phyloP scores from a whole-genome alignment of 2,113 vertebrate genomes.

The Empidonax alnorum region DNA sequence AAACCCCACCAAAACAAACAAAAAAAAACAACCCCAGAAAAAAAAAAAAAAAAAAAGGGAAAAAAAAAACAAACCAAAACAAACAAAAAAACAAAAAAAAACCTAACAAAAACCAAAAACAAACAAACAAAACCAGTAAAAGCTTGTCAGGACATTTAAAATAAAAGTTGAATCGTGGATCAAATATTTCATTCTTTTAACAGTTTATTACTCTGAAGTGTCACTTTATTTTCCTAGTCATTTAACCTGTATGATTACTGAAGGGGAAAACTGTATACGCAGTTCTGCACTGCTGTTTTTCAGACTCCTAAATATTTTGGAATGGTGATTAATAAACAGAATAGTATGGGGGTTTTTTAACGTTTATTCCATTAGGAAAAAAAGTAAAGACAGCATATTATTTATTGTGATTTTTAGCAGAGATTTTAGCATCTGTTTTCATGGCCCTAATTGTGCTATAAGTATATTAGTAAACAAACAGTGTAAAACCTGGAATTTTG shows the following conservation, averaged over 20 bases:
- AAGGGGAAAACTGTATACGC: neutral
- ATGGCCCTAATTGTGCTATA: accelerated
- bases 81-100: no score
- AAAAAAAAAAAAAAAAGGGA: no score
- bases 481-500: neutral
- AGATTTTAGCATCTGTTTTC: neutral
- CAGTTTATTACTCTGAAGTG: neutral
- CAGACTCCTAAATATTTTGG: neutral
- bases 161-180: neutral
- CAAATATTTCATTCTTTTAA: neutral
- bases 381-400: neutral
- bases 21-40: no score
- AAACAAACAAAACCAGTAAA: neutral
- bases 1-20: neutral
- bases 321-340: neutral
- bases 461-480: neutral
- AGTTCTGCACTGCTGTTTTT: neutral
- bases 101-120: no score
- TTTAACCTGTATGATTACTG: neutral
- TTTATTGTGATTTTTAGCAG: neutral
- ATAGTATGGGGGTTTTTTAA: neutral
- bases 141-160: neutral
- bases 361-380: neutral
- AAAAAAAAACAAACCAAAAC: no score
- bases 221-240: neutral